phyloP scores from a whole-genome alignment of 2,113 vertebrate genomes.

The Arvicanthis niloticus region DNA sequence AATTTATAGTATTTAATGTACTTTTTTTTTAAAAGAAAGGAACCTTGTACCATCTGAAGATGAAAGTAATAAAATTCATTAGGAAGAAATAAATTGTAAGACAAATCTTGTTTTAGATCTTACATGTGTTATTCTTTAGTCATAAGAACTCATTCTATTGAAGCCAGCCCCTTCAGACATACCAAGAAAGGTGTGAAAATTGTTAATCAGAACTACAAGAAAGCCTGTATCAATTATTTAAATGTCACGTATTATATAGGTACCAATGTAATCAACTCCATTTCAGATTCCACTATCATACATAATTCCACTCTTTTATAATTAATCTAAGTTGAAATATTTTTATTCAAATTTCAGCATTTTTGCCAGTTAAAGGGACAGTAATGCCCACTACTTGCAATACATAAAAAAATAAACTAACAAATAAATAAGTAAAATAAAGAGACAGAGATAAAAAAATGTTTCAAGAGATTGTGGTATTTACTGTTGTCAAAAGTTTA shows the following conservation, averaged over 20 bases:
- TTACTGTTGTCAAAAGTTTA: background rate
- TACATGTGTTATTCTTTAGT: background rate
- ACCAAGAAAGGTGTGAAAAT: background rate
- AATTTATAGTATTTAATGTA: background rate
- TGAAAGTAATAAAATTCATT: background rate
- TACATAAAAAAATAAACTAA: too few relatives aligned
- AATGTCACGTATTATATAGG: background rate
- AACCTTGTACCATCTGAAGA: background rate
- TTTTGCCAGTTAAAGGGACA: background rate
- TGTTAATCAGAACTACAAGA: background rate
- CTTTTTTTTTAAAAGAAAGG: background rate
- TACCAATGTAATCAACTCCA: background rate
- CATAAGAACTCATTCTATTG: background rate
- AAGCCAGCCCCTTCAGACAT: background rate
- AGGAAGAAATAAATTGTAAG: conserved; percentile 27
- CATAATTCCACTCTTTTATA: background rate
- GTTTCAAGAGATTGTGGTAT: background rate
- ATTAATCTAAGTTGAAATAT: background rate
- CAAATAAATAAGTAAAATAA: background rate
- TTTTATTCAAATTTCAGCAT: background rate
- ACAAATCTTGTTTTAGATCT: background rate
- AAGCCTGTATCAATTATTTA: background rate
- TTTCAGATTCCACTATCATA: background rate
- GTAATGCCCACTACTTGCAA: background rate
- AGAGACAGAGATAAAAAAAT: background rate